These are phyloP conservation scores for Hemiprocne comata DNA, from an alignment of 2,113 vertebrate genomes.

Conservation along the genomic window DNA sequence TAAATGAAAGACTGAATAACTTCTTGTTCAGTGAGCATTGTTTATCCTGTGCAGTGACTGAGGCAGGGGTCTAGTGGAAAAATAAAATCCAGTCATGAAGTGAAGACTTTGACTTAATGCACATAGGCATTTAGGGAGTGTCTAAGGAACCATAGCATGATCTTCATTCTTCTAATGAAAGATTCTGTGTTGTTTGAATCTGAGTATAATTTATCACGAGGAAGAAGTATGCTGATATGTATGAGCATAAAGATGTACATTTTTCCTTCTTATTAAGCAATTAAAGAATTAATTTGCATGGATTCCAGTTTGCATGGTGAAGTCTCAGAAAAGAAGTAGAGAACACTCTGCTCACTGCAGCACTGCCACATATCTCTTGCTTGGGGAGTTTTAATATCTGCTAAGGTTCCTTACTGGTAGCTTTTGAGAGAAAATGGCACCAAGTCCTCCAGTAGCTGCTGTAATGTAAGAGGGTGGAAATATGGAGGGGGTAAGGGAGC, in stretches of 20 bases:
- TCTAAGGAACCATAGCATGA: background rate
- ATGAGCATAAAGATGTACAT: background rate
- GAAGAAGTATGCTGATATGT: background rate
- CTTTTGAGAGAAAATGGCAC: background rate
- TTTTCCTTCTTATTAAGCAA: background rate
- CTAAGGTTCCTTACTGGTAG: background rate
- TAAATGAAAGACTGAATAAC: conserved; percentile 9
- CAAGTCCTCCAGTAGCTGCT: background rate
- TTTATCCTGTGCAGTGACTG: background rate
- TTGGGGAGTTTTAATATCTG: background rate
- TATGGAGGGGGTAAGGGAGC: background rate
- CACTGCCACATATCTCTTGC: background rate
- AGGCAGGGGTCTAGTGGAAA: background rate
- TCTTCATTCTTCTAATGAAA: background rate
- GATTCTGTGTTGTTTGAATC: background rate
- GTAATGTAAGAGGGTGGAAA: background rate
- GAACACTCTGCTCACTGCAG: background rate
- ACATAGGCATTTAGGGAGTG: background rate
- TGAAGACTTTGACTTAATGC: background rate
- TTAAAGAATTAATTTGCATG: background rate
- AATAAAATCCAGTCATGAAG: background rate
- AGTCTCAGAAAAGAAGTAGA: background rate
- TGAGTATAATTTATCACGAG: background rate
- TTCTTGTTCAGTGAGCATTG: background rate
- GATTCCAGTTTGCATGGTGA: background rate